A percentile compares a stretch with the other conserved stretches of the same genome.
Evolutionary conservation across 2,888 invertebrate genomes (phyloP).

Genomic region (Andricus quercusramuli): DNA sequence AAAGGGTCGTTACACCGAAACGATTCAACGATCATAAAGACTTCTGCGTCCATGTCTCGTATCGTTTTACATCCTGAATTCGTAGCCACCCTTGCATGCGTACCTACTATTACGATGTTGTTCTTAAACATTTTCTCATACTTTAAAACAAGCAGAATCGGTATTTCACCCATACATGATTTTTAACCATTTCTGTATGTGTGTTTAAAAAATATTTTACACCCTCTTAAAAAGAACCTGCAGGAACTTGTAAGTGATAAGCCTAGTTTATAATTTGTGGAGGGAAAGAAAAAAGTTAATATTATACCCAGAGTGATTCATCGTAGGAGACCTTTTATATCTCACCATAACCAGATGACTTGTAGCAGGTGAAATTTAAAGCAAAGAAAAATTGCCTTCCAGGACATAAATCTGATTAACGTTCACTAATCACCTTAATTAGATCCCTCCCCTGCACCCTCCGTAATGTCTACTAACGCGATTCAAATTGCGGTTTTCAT

Average conservation of each 20-base stretch:
- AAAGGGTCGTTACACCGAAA: not conserved
- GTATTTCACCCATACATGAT: not conserved
- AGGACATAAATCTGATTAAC: constrained; percentile 55
- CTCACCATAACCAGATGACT: not conserved
- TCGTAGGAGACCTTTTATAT: constrained; percentile 4
- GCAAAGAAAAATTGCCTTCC: constrained; percentile 15
- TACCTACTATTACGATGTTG: not conserved
- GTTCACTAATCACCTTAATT: constrained; percentile 58
- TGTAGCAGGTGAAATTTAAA: not conserved
- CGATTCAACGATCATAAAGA: not conserved
- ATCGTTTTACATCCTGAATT: not conserved
- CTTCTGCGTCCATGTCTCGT: not conserved
- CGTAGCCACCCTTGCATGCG: not conserved
- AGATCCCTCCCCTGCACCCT: constrained; percentile 23
- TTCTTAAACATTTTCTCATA: not conserved
- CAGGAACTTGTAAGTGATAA: not conserved
- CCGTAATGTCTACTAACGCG: constrained; percentile 24
- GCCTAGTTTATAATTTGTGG: not conserved
- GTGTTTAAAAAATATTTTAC: not conserved
- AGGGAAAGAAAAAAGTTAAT: not conserved
- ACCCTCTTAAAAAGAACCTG: not conserved
- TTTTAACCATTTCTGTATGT: not conserved
- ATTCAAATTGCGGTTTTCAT: not conserved
- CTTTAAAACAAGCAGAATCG: not conserved
- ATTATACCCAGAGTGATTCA: not conserved